Conservation (phyloP, 2,113 vertebrate genomes). For the Myocastor coypus region DNA sequence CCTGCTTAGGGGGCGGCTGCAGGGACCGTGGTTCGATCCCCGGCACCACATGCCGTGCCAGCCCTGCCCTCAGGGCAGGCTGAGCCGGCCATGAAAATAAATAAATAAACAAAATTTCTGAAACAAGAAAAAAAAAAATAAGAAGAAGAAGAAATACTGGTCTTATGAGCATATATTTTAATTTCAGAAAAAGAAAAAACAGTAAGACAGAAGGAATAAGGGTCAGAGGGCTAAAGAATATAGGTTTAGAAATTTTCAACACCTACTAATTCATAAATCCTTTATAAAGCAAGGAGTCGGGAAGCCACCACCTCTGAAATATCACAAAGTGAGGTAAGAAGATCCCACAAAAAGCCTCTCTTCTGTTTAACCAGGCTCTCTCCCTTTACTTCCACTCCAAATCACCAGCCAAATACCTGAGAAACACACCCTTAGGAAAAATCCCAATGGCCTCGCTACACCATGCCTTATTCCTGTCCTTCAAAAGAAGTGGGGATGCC, state of each 20-base stretch:
- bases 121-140: too few species aligned
- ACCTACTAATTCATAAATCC: neutral
- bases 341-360: neutral
- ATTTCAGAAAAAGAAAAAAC: slow-evolving; percentile 17
- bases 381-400: neutral
- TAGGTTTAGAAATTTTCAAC: neutral
- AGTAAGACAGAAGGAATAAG: neutral
- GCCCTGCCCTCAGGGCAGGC: too few species aligned
- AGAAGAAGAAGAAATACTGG: slow-evolving; percentile 6
- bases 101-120: too few species aligned
- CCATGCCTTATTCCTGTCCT: neutral
- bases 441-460: slow-evolving; percentile 27
- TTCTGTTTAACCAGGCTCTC: neutral
- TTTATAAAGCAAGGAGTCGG: neutral
- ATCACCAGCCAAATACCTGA: slow-evolving; percentile 31
- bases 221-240: neutral
- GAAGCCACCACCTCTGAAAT: neutral
- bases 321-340: neutral
- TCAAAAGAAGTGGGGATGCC: neutral
- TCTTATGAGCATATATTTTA: neutral
- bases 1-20: too few species aligned
- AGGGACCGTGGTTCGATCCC: too few species aligned
- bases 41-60: too few species aligned
- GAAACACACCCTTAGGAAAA: slow-evolving; percentile 17
- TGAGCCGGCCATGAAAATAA: too few species aligned